These are phyloP conservation scores for Lycaena phlaeas DNA, from an alignment of 2,888 invertebrate species.

Conservation along the genomic window DNA sequence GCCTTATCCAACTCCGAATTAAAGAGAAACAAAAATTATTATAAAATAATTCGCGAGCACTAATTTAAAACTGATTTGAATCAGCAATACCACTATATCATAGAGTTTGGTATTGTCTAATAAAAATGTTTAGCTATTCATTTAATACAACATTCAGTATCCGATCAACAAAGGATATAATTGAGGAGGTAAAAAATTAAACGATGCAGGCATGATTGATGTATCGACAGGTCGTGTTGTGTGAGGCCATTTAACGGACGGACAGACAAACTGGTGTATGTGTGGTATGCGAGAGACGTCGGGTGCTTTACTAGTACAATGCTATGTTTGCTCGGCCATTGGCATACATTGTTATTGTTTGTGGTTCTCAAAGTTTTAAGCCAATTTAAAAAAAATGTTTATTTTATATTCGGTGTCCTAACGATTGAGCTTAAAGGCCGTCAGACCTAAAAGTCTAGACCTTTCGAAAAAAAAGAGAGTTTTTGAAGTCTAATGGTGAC, in stretches of 20 bases:
- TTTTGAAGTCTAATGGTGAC: no score
- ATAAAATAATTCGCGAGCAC: no score
- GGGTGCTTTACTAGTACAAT: constrained; percentile 45
- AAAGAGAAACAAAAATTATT: no score
- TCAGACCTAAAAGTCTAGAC: no score
- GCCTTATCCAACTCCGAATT: no score
- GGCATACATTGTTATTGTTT: constrained; percentile 27
- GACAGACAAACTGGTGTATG: constrained; percentile 71
- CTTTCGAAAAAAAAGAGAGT: no score
- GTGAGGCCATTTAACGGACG: constrained; percentile 68
- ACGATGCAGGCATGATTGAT: constrained; percentile 59
- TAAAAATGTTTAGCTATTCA: constrained; percentile 46
- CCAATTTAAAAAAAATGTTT: no score
- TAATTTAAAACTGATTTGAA: no score
- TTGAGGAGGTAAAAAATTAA: constrained; percentile 63
- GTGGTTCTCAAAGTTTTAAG: constrained; percentile 41
- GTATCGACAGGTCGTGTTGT: constrained; percentile 61
- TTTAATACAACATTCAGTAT: constrained; percentile 57
- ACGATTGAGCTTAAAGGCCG: no score
- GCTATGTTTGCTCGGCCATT: constrained; percentile 35
- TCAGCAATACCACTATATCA: no score
- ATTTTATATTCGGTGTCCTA: no score
- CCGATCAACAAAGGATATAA: constrained; percentile 65
- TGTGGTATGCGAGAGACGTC: constrained; percentile 39
- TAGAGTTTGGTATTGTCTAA: no score